Conservation (phyloP, 2,888 invertebrate genomes). For the Drosophila trichaetosa region DNA sequence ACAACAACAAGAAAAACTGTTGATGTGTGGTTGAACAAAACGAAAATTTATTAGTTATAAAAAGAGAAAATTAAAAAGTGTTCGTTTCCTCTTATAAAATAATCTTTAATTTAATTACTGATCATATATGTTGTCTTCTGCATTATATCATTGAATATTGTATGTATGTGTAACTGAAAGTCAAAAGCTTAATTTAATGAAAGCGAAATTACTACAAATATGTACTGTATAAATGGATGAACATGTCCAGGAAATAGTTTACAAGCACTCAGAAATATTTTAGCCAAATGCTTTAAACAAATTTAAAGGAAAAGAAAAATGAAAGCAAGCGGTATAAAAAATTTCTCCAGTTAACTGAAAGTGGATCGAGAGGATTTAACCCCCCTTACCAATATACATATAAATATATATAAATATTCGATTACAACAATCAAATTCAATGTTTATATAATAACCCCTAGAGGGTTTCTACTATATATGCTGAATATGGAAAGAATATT, state of each 20-base stretch:
- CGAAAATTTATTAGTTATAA: not conserved
- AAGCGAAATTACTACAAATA: constrained; percentile 7
- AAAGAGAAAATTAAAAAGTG: constrained; percentile 1
- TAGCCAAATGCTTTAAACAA: not conserved
- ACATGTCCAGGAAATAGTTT: constrained; percentile 16
- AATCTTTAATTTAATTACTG: constrained; percentile 1
- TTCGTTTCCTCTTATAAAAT: not conserved
- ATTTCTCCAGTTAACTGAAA: constrained; percentile 1
- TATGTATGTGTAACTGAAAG: constrained; percentile 12
- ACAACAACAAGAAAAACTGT: not conserved
- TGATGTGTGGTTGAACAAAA: not conserved
- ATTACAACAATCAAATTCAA: constrained; percentile 1
- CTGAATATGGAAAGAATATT: not conserved
- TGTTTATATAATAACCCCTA: not conserved
- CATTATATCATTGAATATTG: constrained; percentile 5
- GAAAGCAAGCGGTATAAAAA: not conserved
- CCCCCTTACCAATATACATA: not conserved
- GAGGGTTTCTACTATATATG: constrained; percentile 5
- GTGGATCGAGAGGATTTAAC: not conserved
- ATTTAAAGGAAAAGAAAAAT: not conserved
- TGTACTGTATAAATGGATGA: constrained; percentile 9
- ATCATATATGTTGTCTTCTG: constrained; percentile 12
- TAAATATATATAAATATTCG: not conserved
- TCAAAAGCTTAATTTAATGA: constrained; percentile 2
- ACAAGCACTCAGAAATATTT: constrained; percentile 1